A percentile compares a stretch with the other conserved stretches of the same genome.
These are phyloP conservation scores for Drosophila pseudoananassae DNA, from an alignment of 1,140 invertebrate genomes.

Conservation along the genomic window DNA sequence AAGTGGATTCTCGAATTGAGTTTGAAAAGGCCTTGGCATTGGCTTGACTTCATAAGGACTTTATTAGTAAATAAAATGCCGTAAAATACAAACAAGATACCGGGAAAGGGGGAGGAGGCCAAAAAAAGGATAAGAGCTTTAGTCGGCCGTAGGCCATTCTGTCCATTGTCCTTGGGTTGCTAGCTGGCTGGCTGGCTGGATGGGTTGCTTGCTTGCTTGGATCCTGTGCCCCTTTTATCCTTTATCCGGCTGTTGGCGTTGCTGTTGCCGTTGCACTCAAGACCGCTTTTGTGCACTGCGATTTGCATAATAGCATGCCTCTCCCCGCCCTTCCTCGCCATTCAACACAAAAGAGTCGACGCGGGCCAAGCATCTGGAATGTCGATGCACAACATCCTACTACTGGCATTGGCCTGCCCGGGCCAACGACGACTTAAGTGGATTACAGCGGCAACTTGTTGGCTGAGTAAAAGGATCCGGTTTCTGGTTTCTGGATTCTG, in stretches of 20 bases:
- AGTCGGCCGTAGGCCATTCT: slow-evolving; percentile 25
- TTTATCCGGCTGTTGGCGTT: slow-evolving; percentile 1
- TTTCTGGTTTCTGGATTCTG: not conserved
- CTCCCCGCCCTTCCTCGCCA: not conserved
- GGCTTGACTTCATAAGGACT: slow-evolving; percentile 46
- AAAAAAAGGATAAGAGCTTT: not conserved
- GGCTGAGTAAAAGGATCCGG: slow-evolving; percentile 40
- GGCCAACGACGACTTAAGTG: slow-evolving; percentile 47
- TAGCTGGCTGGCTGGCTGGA: not conserved
- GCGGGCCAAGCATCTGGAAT: slow-evolving; percentile 47
- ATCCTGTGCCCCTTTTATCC: slow-evolving; percentile 3
- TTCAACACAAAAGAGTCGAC: slow-evolving; percentile 33
- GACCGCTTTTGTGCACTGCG: slow-evolving; percentile 11
- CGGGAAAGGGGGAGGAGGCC: too few species aligned
- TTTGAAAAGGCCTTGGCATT: slow-evolving; percentile 17
- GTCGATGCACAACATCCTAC: slow-evolving; percentile 30
- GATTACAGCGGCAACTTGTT: slow-evolving; percentile 62
- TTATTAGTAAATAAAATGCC: slow-evolving; percentile 62
- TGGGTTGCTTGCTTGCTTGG: not conserved
- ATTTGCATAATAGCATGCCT: not conserved
- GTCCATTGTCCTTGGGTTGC: slow-evolving; percentile 25
- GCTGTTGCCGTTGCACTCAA: slow-evolving; percentile 5
- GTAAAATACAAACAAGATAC: slow-evolving; percentile 41
- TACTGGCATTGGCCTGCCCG: slow-evolving; percentile 22
- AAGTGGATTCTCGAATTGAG: slow-evolving; percentile 1